A percentile compares a stretch with the other conserved stretches of the same genome.
These are phyloP conservation scores for Hirtodrosophila histrioides DNA, from an alignment of 2,888 invertebrate genomes.

Conservation along the genomic window DNA sequence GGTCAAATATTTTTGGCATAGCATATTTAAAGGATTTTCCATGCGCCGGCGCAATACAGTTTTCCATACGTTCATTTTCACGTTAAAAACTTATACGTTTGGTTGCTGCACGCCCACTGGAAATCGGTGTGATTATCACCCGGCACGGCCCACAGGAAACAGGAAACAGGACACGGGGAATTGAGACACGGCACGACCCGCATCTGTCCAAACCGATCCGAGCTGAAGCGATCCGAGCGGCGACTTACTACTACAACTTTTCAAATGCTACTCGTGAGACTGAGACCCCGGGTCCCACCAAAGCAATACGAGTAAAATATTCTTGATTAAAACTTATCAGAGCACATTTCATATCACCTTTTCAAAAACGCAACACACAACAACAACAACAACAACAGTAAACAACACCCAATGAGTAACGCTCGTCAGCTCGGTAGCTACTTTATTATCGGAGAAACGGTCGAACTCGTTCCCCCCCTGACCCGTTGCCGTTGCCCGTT, in stretches of 20 bases:
- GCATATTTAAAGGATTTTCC: constrained; percentile 68
- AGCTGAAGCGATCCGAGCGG: constrained; percentile 55
- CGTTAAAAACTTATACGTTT: constrained; percentile 33
- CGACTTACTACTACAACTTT: constrained; percentile 79
- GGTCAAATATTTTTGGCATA: constrained; percentile 60
- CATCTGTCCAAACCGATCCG: constrained; percentile 42
- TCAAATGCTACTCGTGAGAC: constrained; percentile 78
- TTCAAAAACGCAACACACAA: constrained; percentile 72
- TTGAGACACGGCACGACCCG: constrained; percentile 39
- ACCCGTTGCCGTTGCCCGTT: constrained; percentile 20
- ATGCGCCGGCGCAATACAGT: constrained; percentile 70
- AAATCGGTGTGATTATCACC: constrained; percentile 60
- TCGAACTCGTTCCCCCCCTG: constrained; percentile 69
- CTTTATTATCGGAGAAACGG: constrained; percentile 72
- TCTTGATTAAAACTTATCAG: constrained; percentile 83
- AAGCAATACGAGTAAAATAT: constrained; percentile 77
- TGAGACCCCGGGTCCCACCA: constrained; percentile 63
- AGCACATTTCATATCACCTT: constrained; percentile 81
- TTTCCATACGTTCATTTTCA: constrained; percentile 23
- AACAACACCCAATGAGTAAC: constrained; percentile 58
- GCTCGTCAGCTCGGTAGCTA: constrained; percentile 57
- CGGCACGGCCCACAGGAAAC: constrained; percentile 48
- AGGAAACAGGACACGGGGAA: constrained; percentile 14
- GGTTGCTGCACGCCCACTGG: constrained; percentile 40
- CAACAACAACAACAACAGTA: constrained; percentile 44